A percentile compares a stretch with the other conserved stretches of the same genome.
Evolutionary conservation across 1,140 invertebrate species (phyloP).

Genomic region (Schmidtea mediterranea): DNA sequence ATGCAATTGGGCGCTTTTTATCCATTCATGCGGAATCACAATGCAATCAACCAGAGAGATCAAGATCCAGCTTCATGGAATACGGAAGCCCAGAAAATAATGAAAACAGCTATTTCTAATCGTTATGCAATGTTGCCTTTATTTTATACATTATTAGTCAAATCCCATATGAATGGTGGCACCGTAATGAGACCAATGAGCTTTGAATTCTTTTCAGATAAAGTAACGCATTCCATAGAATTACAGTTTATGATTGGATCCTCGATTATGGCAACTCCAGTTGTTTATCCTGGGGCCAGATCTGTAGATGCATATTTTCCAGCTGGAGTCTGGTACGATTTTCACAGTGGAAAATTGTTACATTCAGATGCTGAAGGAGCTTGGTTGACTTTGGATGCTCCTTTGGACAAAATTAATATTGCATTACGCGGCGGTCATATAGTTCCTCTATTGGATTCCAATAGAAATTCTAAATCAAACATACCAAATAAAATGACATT

Average conservation of each 20-base stretch:
- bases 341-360: too few species aligned
- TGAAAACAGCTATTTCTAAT: constrained; percentile 25
- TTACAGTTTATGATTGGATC: constrained; percentile 51
- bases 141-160: constrained; percentile 49
- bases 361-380: too few species aligned
- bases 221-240: constrained; percentile 40
- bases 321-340: constrained; percentile 43
- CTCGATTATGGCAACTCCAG: constrained; percentile 43
- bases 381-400: too few species aligned
- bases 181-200: constrained; percentile 52
- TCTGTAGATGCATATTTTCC: constrained; percentile 39
- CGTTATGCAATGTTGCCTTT: constrained; percentile 50
- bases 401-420: too few species aligned
- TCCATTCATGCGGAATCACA: too few species aligned
- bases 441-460: too few species aligned
- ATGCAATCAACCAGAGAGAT: constrained; percentile 32
- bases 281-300: constrained; percentile 19
- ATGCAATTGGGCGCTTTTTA: too few species aligned
- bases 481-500: too few species aligned
- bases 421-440: too few species aligned
- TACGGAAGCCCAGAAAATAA: constrained; percentile 7
- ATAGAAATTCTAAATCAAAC: too few species aligned
- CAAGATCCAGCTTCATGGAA: constrained; percentile 16
- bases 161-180: constrained; percentile 38
- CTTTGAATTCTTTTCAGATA: constrained; percentile 24